Evolutionary conservation across 2,113 vertebrate species (phyloP), one percentile per base, ranked within the genome.

Genomic region (Hypomesus transpacificus): DNA sequence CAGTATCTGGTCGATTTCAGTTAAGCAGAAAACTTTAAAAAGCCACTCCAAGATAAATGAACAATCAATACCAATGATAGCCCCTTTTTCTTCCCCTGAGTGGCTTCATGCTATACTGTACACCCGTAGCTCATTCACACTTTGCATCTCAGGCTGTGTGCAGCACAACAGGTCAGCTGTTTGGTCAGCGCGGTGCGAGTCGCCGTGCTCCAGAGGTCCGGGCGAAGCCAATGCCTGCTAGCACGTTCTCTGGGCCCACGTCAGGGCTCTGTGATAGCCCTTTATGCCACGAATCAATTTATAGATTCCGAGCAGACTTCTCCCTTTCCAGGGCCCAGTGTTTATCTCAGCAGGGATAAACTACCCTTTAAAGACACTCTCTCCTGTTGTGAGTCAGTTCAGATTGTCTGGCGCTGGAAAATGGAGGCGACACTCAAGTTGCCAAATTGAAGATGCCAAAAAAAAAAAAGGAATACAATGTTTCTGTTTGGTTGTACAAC

Each of bases 301-400:
- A 70, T 63, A 24, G 3, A 76, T 71, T 73, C 53, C 31, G 8
- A 20, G 54, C 52, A 18, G 26, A 26, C 71, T 78, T 81, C 58
- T 67, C 21, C 39, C 14, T 34, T 26, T 50, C n/a, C 53, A 70
- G 5, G 22, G 46, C 59, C 26, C 46, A 57, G 16, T 81, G 63
- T 13, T 82, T 31, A 66, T 71, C 69, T 65, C 31, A 31, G 34
- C 39, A 34, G 31, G 34, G 51, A 73, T 72, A 18, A 58, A 56
- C 8, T 4, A 24, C 71, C 61, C 62, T 26, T 72, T 34, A 52
- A 69, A 78, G 31, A 11, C 21, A 3, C 50, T 4, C 34, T 61
- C 61, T 67, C 50, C 3, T 50, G 50, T 39, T 61, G 68, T 21
- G 54, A 66, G 53, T 70, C 66, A 0, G 65, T 61, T 0, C 58